phyloP scores from a whole-genome alignment of 2,888 invertebrate species.

The Andrena trimmerana region DNA sequence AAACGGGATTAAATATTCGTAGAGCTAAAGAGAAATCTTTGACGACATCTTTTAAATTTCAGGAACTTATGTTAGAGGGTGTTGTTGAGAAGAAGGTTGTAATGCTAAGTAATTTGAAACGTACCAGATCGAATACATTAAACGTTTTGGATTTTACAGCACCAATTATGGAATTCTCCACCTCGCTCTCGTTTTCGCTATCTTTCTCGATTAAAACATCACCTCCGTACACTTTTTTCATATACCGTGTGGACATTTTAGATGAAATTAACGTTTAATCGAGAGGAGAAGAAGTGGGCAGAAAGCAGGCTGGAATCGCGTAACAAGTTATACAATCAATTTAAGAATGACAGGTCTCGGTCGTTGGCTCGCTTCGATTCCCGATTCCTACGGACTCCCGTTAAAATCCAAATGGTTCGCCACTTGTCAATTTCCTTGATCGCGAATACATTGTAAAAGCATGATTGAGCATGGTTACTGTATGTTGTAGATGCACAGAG shows the following conservation, averaged over 20 bases:
- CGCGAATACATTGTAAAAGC: neutral
- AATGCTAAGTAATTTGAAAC: constrained; percentile 66
- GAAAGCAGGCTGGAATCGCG: neutral
- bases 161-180: constrained; percentile 86
- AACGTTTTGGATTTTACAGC: constrained; percentile 87
- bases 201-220: constrained; percentile 86
- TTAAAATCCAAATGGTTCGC: neutral
- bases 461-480: constrained; percentile 1
- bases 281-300: neutral
- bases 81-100: neutral
- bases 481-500: neutral
- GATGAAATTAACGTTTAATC: neutral
- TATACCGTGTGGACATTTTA: constrained; percentile 88
- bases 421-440: constrained; percentile 37
- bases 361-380: neutral
- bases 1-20: neutral
- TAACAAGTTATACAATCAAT: neutral
- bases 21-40: neutral
- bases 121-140: constrained; percentile 90
- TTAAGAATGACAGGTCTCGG: neutral
- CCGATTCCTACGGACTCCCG: neutral
- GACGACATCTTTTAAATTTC: neutral
- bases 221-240: constrained; percentile 89
- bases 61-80: neutral
- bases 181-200: constrained; percentile 86